Base-by-base conservation (phyloP, 2,113 vertebrate genomes). In the Trachemys scripta region DNA sequence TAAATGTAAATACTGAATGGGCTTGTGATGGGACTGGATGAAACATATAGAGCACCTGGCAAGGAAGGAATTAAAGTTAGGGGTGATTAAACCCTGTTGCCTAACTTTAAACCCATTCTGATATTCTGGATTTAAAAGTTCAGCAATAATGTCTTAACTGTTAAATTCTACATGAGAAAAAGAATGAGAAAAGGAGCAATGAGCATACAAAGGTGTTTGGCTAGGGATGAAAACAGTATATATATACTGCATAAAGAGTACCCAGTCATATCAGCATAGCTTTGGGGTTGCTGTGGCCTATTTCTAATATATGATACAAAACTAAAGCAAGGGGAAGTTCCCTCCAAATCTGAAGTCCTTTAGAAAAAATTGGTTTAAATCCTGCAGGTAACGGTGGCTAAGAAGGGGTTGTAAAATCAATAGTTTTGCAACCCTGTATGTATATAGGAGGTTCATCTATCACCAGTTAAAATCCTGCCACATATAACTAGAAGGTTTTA, bases 1-100 rank as follows among this genome's bases (percentile, higher is more conserved):
- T 69, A 49, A 12, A 75, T 69, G 42, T 56, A 91, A 83, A 90
- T 92, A 76, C 59, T 49, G 76, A 83, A 57, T 27, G 17, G 88
- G 57, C 57, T 79, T 82, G 57, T 91, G 54, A 4, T 49, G 29
- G 76, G 82, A 92, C 88, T 78, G 50, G 47, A 75, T 24, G 53
- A 65, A 62, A 65, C 8, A 80, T 62, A 78, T 20, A n/a, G 35
- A 3, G 4, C 69, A 87, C 69, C 62, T 72, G 84, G 53, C 29
- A 90, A 88, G 57, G 82, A 81, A 92, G 91, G 35, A 14, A 65
- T 85, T 75, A 90, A 14, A 81, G 83, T 79, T 86, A 93, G 79
- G n/a, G 12, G 50, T 62, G 85, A 6, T n/a, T 82, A 90, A 13
- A 47, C 62, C 84, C 53, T 94, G 90, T 24, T 89, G 45, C 82